Conservation (phyloP, 2,113 vertebrate genomes). For the Mobula hypostoma region DNA sequence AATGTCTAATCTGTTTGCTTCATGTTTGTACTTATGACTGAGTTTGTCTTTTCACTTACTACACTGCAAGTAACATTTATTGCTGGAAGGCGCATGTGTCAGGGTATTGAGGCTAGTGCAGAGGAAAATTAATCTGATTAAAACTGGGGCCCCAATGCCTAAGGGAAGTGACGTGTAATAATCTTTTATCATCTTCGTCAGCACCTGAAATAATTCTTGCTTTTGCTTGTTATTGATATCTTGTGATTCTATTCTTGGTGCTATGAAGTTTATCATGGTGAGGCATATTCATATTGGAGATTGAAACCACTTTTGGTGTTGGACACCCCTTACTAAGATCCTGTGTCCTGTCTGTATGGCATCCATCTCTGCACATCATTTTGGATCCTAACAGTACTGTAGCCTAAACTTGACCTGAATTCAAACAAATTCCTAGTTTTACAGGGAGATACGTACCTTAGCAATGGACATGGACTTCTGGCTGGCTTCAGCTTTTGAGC, state of each 20-base stretch:
- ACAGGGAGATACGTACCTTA: not conserved
- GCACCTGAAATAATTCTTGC: not conserved
- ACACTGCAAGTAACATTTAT: not conserved
- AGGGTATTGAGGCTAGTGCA: not conserved
- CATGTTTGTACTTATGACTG: not conserved
- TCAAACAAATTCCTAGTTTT: not conserved
- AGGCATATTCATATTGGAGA: not conserved
- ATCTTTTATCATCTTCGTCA: not conserved
- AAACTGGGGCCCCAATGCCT: not conserved
- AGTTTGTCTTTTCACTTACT: not conserved
- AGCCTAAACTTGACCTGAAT: not conserved
- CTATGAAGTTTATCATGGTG: not conserved
- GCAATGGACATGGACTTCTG: constrained; percentile 13
- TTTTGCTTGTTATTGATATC: not conserved
- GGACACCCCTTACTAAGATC: not conserved
- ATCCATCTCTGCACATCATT: too few relatives aligned
- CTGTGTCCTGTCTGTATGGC: not conserved
- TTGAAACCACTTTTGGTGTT: not conserved
- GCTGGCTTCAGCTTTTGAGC: not conserved
- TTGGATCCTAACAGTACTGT: fast-evolving
- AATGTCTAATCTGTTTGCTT: not conserved
- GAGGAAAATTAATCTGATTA: not conserved
- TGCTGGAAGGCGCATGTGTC: not conserved
- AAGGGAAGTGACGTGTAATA: not conserved
- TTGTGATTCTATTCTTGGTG: not conserved